Evolutionary conservation across 1,140 invertebrate species (phyloP), one percentile per base, ranked within the genome.

Genomic region (Orchestia grillus): DNA sequence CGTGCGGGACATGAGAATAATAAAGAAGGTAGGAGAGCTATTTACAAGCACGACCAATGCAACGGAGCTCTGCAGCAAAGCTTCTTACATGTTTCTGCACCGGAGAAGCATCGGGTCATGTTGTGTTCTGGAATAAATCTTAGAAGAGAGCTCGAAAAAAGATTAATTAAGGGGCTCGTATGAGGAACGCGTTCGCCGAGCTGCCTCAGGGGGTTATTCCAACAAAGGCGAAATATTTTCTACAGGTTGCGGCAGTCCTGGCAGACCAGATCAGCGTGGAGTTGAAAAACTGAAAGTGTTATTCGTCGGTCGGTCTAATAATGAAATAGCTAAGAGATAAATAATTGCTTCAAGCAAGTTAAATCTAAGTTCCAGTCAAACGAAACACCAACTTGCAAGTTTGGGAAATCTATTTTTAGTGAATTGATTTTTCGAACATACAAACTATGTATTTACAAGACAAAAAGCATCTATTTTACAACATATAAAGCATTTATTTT

Each of bases 131-230:
- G 44, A 8, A 47, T 94, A 94, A 94, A 94, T 94, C 92, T 94
- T 77, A 6, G 0, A 45, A 40, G 44, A n/a, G 11, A n/a, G 19
- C 92, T 47, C 92, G 8, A 94, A 94, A 44, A 77, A 44, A 44
- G 19, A 3, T 44, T 94, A 94, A 94, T 94, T 45, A 94, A 47
- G 41, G 92, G 44, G 4, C 44, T 47, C 41, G 44, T 44, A 47
- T 94, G 92, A 94, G 92, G 44, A 94, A 94, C 92, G 92, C 45
- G 92, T 47, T 94, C 44, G 44, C 43, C n/a, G 44, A 94, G 92
- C 92, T 44, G 88, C 43, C 88, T 8, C n/a, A 42, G 88, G 88
- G 43, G 42, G 42, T 42, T 36, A 90, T 42, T 90, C 43, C 43
- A 42, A 41, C 88, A 90, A 90, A 90, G 41, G 4, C n/a, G 11